Percentiles rank a stretch among this genome's conserved stretches.
phyloP scores from a whole-genome alignment of 2,888 invertebrate species.

The Temnothorax unifasciatus region DNA sequence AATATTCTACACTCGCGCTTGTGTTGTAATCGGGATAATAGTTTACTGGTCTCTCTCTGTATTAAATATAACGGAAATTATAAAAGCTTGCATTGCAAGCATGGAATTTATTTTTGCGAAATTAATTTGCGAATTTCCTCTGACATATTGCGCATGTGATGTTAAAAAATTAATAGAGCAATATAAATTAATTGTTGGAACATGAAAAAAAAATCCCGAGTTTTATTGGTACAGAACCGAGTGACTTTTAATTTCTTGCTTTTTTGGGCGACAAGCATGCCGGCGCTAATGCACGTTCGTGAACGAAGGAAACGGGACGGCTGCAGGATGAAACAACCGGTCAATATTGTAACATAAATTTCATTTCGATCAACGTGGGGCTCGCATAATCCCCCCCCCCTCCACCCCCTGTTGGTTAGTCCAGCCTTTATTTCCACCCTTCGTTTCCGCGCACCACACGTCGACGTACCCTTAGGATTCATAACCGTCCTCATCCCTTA shows the following conservation, averaged over 20 bases:
- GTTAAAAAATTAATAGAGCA: constrained; percentile 3
- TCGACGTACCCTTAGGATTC: constrained; percentile 17
- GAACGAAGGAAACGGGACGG: constrained; percentile 43
- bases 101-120: constrained; percentile 29
- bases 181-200: constrained; percentile 29
- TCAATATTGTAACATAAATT: constrained; percentile 76
- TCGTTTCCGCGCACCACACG: not conserved
- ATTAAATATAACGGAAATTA: constrained; percentile 35
- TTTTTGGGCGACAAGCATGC: not conserved
- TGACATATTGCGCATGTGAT: too few relatives aligned
- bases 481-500: not conserved
- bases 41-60: not conserved
- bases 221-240: not conserved
- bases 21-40: constrained; percentile 8
- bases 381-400: not conserved
- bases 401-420: constrained; percentile 7
- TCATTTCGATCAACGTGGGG: constrained; percentile 68
- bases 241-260: not conserved
- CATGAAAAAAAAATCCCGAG: not conserved
- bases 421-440: constrained; percentile 25
- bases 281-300: constrained; percentile 45
- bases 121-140: constrained; percentile 9
- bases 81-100: not conserved
- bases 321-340: constrained; percentile 49
- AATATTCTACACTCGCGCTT: constrained; percentile 20